A percentile compares a stretch with the other conserved stretches of the same genome.
These are phyloP conservation scores for Invenusta paracnida DNA, from an alignment of 2,888 invertebrate species.

Conservation along the genomic window DNA sequence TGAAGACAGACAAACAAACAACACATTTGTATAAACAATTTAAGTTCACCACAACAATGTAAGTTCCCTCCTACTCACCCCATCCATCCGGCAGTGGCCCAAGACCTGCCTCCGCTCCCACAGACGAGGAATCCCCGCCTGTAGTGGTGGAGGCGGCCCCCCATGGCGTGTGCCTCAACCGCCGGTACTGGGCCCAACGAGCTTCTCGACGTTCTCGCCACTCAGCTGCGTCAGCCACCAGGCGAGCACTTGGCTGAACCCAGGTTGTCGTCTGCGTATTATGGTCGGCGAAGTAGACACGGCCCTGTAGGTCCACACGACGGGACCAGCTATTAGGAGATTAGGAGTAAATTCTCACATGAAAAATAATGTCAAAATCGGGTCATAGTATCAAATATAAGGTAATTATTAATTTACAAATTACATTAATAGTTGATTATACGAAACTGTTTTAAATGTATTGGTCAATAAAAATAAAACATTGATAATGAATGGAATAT, in stretches of 20 bases:
- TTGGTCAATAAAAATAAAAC: too few species aligned
- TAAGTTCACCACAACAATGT: too few species aligned
- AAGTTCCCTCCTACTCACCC: constrained; percentile 8
- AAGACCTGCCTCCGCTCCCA: not conserved
- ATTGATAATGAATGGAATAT: too few species aligned
- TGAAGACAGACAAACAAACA: too few species aligned
- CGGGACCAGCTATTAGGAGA: not conserved
- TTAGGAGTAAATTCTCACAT: too few species aligned
- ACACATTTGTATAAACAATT: too few species aligned
- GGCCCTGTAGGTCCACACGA: not conserved
- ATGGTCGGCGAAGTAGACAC: constrained; percentile 12
- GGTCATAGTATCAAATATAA: too few species aligned
- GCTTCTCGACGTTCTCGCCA: not conserved
- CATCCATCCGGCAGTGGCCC: not conserved
- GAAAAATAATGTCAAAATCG: too few species aligned
- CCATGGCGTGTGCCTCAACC: not conserved
- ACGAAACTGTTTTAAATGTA: too few species aligned
- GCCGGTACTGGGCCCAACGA: not conserved
- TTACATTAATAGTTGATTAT: too few species aligned
- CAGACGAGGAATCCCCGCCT: not conserved
- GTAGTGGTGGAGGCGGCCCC: not conserved
- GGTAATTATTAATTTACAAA: too few species aligned
- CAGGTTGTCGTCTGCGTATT: constrained; percentile 10
- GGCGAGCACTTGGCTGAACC: constrained; percentile 10
- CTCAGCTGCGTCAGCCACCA: not conserved